Conservation (phyloP, 2,797 vertebrate species). For the Rhabdophis nuchalis region DNA sequence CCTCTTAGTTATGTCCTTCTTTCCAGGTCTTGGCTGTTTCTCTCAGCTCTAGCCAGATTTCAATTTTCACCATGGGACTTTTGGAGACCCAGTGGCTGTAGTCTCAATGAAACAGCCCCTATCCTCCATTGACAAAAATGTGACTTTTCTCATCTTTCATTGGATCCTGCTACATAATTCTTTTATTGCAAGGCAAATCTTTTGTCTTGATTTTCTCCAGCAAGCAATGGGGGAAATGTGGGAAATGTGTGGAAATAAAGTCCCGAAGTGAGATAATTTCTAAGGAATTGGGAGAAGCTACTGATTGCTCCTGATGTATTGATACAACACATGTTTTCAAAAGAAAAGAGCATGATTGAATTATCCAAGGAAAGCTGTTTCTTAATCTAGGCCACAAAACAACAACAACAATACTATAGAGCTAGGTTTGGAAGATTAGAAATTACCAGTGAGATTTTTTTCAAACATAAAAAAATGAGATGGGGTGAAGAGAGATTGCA, state of each 20-base stretch:
- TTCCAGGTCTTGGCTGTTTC: background rate
- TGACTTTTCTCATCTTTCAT: background rate
- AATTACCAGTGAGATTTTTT: background rate
- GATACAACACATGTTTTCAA: background rate
- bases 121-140: background rate
- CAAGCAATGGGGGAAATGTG: background rate
- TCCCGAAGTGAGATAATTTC: background rate
- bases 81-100: background rate
- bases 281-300: background rate
- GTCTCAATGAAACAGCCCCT: background rate
- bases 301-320: background rate
- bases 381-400: background rate
- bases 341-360: background rate
- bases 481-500: background rate
- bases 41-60: background rate
- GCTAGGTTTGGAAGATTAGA: background rate
- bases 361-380: background rate
- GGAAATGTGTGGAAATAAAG: background rate
- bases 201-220: background rate
- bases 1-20: background rate
- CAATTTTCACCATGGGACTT: background rate
- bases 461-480: background rate
- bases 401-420: background rate
- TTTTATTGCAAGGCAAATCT: background rate
- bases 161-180: background rate